Evolutionary conservation across 2,888 invertebrate genomes (phyloP), one percentile per base, ranked within the genome.

Genomic region (Pseudeuparius sepicola): DNA sequence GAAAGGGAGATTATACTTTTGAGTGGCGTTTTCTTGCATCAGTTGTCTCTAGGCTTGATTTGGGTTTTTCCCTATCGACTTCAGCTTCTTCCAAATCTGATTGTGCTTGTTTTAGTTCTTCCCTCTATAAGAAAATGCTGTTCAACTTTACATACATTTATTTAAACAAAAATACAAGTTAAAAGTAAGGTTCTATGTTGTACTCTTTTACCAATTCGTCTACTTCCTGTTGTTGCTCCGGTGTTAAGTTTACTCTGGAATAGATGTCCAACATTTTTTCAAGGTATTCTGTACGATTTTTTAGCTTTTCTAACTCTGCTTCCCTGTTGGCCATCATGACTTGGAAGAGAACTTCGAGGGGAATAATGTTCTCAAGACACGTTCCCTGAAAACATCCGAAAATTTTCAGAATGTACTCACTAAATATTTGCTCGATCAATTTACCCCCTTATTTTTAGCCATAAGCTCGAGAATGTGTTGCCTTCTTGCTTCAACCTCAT

Each of bases 391-490:
- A 47, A 24, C n/a, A 30, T 9, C n/a, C 15, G 20, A 37, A n/a
- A n/a, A n/a, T n/a, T n/a, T n/a, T n/a, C n/a, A n/a, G n/a, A n/a
- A n/a, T n/a, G n/a, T n/a, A n/a, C n/a, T n/a, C n/a, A n/a, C n/a
- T n/a, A n/a, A n/a, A n/a, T n/a, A n/a, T n/a, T n/a, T n/a, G n/a
- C n/a, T n/a, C n/a, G 6, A 29, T 14, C 14, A 15, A 12, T 7
- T 13, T 42, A 46, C 46, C 25, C 44, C 49, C 32, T 43, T 45
- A 36, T 44, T 46, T 30, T 34, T 39, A 2, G 43, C 42, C 16
- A 28, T 33, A 17, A 40, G 37, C 32, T 73, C 73, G 14, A 72
- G 59, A 42, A 73, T 63, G 46, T 73, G 71, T 52, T 71, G 70
- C 25, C 65, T 63, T 45, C 71, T 65, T 36, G 71, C 70, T 24